Evolutionary conservation across 2,113 vertebrate species (phyloP).

Genomic region (Pluvianellus socialis): DNA sequence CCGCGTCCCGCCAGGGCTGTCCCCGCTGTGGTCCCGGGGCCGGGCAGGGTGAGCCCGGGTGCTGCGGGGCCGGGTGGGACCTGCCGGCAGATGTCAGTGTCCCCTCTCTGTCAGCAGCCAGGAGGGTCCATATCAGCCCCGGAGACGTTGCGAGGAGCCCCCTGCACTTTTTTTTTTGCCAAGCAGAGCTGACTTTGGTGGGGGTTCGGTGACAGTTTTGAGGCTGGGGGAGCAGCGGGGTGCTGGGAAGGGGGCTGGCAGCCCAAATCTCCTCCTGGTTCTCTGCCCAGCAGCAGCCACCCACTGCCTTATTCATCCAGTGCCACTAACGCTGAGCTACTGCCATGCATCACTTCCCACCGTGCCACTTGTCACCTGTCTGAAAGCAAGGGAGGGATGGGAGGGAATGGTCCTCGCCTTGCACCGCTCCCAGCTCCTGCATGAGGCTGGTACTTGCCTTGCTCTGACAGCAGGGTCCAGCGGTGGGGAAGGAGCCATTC

Average conservation of each 20-base stretch:
- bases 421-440: background rate
- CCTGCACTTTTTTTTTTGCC: background rate
- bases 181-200: background rate
- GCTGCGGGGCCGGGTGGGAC: background rate
- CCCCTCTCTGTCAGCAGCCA: background rate
- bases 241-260: background rate
- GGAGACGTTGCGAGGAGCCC: background rate
- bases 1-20: background rate
- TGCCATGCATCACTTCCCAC: background rate
- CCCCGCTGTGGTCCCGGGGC: background rate
- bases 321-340: background rate
- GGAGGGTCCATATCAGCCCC: background rate
- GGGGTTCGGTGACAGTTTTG: background rate
- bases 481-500: accelerated
- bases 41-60: background rate
- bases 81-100: constrained; percentile 66
- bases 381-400: background rate
- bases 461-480: background rate
- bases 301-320: background rate
- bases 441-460: background rate
- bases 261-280: background rate
- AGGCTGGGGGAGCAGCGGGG: background rate
- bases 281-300: background rate
- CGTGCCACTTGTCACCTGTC: background rate
- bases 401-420: background rate